Conservation (phyloP, 2,888 invertebrate species). For the Eilema caniola region DNA sequence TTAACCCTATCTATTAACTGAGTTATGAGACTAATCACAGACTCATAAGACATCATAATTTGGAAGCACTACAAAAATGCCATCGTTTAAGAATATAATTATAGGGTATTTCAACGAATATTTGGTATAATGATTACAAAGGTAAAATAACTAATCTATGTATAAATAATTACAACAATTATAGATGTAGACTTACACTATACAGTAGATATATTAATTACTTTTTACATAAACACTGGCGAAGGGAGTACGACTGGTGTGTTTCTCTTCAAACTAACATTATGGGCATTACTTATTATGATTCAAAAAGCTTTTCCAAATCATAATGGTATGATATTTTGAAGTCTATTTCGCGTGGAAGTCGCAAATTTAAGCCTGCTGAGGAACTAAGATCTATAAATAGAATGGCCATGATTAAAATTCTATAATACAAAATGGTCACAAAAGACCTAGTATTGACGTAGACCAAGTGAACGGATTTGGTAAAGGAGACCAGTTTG, state of each 20-base stretch:
- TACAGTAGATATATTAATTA: slow-evolving; percentile 25
- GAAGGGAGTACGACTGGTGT: slow-evolving; percentile 13
- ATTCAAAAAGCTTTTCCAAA: not conserved
- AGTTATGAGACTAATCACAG: not conserved
- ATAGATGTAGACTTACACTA: slow-evolving; percentile 37
- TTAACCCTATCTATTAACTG: not conserved
- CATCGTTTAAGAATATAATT: slow-evolving; percentile 45
- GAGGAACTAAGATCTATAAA: not conserved
- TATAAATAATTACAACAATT: slow-evolving; percentile 46
- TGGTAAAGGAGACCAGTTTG: not conserved
- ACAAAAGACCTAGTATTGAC: not conserved
- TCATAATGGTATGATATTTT: not conserved
- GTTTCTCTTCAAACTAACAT: not conserved
- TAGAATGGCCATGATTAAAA: not conserved
- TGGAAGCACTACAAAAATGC: slow-evolving; percentile 54
- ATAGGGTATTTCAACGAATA: slow-evolving; percentile 55
- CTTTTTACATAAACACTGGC: slow-evolving; percentile 40
- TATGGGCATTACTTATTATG: not conserved
- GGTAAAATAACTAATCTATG: slow-evolving; percentile 42
- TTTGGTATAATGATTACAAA: slow-evolving; percentile 58
- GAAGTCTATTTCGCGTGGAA: not conserved
- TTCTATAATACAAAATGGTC: slow-evolving; percentile 3
- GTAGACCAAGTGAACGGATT: not conserved
- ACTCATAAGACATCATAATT: slow-evolving; percentile 30
- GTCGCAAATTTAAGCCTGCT: not conserved